Evolutionary conservation across 2,888 invertebrate species (phyloP), one percentile per base, ranked within the genome.

Genomic region (Drosophila nr. perissopoda): DNA sequence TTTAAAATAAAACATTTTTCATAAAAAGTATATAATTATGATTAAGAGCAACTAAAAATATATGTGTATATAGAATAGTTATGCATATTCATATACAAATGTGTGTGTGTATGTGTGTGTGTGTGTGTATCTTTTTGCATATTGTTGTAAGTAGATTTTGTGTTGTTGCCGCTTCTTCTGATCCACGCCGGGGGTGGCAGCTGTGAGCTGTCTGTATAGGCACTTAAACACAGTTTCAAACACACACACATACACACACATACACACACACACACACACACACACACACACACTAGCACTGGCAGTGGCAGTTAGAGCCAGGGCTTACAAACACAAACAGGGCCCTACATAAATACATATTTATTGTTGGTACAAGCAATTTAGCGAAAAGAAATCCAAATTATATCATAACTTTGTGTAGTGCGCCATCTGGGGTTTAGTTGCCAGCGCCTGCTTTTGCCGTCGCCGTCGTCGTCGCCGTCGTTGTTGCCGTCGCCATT

Each of bases 391-490:
- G 87, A 87, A 87, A 87, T 87, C 87, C 87, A 90, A 87, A 87
- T 87, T 87, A 87, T 87, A 87, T 87, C 87, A 87, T 87, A 87
- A 87, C 87, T 87, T 90, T 87, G 87, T 90, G 89, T 90, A 89
- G 90, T 92, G 92, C 91, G 91, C 91, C 91, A 91, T 92, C 91
- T 91, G 91, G 90, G 92, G 90, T 92, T 92, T 91, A 91, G 91
- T 91, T 92, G 90, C 88, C 82, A 52, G 66, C 63, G 89, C 87
- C 85, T 57, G 70, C 62, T 68, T 73, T 80, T 79, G 75, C 45
- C 54, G 29, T 31, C 6, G n/a, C 16, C 54, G 53, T 45, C 21
- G 38, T 38, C 25, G 58, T 27, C 49, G 36, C 2, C 36, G 38
- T 53, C 42, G 25, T 18, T 1, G 25, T 18, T 1, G 29, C 11